A percentile compares a stretch with the other conserved stretches of the same genome.
These are phyloP conservation scores for Rhagophthalmus giganteus DNA, from an alignment of 2,888 invertebrate genomes.

Conservation along the genomic window DNA sequence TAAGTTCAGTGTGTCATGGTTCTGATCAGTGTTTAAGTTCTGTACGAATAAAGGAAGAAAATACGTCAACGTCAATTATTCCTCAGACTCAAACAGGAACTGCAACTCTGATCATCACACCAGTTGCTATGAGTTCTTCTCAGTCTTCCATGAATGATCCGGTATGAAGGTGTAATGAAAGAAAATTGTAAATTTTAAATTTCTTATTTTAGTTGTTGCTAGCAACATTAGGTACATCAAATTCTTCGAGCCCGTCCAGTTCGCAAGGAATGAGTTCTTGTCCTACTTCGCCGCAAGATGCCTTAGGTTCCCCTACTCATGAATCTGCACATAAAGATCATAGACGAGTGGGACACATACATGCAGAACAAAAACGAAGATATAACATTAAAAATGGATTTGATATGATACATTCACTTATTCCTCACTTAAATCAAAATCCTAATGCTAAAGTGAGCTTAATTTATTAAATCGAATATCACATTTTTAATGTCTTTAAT, in stretches of 20 bases:
- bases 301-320: constrained; percentile 53
- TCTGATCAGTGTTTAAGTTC: constrained; percentile 32
- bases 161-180: constrained; percentile 34
- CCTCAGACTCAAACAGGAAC: constrained; percentile 55
- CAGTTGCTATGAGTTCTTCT: constrained; percentile 54
- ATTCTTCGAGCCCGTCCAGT: constrained; percentile 54
- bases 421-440: constrained; percentile 88
- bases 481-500: constrained; percentile 15
- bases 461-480: background rate
- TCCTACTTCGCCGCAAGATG: constrained; percentile 65
- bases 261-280: constrained; percentile 57
- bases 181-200: background rate
- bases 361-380: constrained; percentile 93
- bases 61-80: constrained; percentile 55
- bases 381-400: constrained; percentile 97
- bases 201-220: constrained; percentile 27
- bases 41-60: constrained; percentile 45
- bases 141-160: constrained; percentile 46
- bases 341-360: constrained; percentile 85
- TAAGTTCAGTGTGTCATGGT: constrained; percentile 15
- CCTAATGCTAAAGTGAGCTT: constrained; percentile 78
- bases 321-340: constrained; percentile 67
- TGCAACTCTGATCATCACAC: constrained; percentile 54
- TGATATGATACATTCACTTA: constrained; percentile 88
- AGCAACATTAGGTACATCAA: constrained; percentile 47